phyloP scores from a whole-genome alignment of 2,113 vertebrate genomes.

The Heptranchias perlo region DNA sequence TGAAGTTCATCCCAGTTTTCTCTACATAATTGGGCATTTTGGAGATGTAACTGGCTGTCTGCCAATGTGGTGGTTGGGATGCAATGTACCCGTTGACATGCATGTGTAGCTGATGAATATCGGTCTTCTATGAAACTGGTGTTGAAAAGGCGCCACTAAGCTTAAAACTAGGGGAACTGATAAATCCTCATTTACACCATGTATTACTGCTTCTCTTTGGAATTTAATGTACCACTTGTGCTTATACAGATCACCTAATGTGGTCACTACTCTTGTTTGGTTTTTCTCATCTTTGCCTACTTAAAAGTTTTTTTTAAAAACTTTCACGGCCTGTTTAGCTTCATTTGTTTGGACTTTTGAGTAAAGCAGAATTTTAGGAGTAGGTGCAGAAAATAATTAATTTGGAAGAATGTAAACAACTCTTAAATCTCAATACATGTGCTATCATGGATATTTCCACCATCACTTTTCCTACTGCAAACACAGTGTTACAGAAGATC shows the following conservation, averaged over 20 bases:
- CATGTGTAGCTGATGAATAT: neutral
- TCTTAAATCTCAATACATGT: neutral
- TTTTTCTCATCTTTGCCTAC: neutral
- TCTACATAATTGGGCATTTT: neutral
- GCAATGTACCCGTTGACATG: neutral
- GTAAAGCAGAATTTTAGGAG: neutral
- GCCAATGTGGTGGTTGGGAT: neutral
- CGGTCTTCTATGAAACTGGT: neutral
- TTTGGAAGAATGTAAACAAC: neutral
- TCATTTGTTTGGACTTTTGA: neutral
- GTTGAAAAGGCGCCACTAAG: neutral
- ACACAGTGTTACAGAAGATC: neutral
- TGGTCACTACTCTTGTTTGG: neutral
- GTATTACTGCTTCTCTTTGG: neutral
- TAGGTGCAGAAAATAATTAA: neutral
- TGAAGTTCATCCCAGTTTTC: neutral
- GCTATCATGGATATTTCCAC: neutral
- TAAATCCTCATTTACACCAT: neutral
- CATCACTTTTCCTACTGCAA: neutral
- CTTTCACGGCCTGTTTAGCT: neutral
- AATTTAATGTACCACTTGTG: neutral
- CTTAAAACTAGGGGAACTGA: neutral
- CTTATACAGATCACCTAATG: neutral
- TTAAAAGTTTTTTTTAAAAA: neutral
- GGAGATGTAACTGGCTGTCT: too few species aligned